Conservation (phyloP, 2,797 vertebrate species). For the Crocidura indochinensis region DNA sequence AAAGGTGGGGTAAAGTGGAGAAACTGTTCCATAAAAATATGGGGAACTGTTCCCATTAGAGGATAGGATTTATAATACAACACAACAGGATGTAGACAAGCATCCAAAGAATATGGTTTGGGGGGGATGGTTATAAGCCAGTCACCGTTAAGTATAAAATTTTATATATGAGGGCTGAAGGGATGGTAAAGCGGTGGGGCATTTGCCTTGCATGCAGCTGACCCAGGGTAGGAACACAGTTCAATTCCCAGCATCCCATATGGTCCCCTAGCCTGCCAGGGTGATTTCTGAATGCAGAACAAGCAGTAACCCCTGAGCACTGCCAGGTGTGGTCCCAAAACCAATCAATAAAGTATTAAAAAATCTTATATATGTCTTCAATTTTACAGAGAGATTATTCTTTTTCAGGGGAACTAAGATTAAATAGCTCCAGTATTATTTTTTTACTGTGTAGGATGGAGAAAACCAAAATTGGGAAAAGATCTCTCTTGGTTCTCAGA, state of each 20-base stretch:
- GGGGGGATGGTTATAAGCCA: background rate
- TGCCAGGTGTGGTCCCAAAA: too few relatives aligned
- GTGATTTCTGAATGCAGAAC: too few relatives aligned
- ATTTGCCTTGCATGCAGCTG: too few relatives aligned
- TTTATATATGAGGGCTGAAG: too few relatives aligned
- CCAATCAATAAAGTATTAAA: background rate
- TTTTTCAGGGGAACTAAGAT: background rate
- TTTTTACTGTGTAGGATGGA: background rate
- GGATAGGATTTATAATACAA: background rate
- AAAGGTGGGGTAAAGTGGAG: background rate
- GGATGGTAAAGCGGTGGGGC: too few relatives aligned
- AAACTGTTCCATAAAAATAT: background rate
- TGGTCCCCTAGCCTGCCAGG: too few relatives aligned
- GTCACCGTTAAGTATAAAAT: background rate
- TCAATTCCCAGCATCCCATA: too few relatives aligned
- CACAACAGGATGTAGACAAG: fast-evolving
- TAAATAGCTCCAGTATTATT: background rate
- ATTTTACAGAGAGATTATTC: background rate
- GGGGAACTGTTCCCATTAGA: background rate
- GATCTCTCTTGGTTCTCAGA: background rate
- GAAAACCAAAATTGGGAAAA: background rate
- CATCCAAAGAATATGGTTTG: background rate
- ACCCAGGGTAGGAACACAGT: too few relatives aligned
- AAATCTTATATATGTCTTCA: background rate
- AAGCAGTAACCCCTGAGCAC: too few relatives aligned